Conservation (phyloP, 2,113 vertebrate species). For the Urocynchramus pylzowi region DNA sequence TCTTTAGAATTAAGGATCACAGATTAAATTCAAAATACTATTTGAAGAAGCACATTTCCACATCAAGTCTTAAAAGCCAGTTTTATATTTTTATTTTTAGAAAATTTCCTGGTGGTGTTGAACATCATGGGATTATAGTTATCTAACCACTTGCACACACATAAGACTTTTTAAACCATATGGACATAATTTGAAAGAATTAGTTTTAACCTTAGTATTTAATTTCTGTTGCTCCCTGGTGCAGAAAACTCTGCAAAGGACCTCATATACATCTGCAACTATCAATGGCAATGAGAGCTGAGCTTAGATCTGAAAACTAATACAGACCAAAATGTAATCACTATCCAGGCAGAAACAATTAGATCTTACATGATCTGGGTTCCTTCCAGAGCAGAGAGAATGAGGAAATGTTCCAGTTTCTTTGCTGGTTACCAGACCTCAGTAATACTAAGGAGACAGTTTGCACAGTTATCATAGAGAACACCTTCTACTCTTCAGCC, state of each 20-base stretch:
- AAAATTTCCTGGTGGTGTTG: neutral
- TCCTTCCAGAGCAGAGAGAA: neutral
- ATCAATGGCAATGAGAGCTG: neutral
- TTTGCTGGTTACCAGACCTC: neutral
- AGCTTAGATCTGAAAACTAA: neutral
- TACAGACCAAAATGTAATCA: neutral
- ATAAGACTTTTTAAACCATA: neutral
- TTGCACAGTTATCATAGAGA: neutral
- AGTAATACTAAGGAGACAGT: neutral
- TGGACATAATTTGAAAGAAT: neutral
- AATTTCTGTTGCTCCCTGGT: neutral
- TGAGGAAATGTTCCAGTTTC: neutral
- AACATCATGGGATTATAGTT: neutral
- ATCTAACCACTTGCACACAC: neutral
- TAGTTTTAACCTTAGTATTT: neutral
- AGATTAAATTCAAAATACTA: slow-evolving; percentile 3
- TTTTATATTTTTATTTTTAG: neutral
- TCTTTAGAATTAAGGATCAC: slow-evolving; percentile 5
- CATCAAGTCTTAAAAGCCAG: neutral
- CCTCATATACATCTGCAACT: neutral
- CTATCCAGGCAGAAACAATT: neutral
- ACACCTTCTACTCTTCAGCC: neutral
- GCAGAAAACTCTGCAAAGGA: neutral
- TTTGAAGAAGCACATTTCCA: neutral
- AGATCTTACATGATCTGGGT: neutral